A percentile compares a stretch with the other conserved stretches of the same genome.
These are phyloP conservation scores for Sternotherus odoratus DNA, from an alignment of 2,797 vertebrate genomes.

Conservation along the genomic window DNA sequence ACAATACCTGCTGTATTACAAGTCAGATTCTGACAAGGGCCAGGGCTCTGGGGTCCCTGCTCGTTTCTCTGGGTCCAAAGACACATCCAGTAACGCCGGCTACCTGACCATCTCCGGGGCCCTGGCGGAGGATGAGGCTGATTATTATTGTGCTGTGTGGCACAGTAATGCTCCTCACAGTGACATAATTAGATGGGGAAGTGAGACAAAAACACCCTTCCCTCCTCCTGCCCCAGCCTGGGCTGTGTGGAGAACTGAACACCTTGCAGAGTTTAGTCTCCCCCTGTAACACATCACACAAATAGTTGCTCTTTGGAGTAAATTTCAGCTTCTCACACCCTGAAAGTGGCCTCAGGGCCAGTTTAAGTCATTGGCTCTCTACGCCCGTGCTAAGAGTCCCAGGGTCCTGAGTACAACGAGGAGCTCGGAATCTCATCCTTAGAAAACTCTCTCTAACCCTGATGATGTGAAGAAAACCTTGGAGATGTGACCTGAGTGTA, in stretches of 20 bases:
- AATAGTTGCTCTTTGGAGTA: not conserved
- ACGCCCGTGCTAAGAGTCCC: too few species aligned
- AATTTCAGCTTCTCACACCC: too few species aligned
- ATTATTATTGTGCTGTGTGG: constrained; percentile 19
- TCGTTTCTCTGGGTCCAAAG: constrained; percentile 7
- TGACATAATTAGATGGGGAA: not conserved
- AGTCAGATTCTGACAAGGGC: constrained; percentile 8
- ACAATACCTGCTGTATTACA: not conserved
- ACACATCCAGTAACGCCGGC: too few species aligned
- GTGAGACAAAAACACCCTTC: not conserved
- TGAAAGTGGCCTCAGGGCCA: too few species aligned
- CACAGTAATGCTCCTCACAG: not conserved
- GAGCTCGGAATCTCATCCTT: too few species aligned
- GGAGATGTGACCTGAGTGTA: too few species aligned
- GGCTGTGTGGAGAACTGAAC: not conserved
- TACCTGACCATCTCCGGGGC: too few species aligned
- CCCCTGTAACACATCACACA: not conserved
- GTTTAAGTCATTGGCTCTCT: too few species aligned
- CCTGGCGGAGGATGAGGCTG: not conserved
- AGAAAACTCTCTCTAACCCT: too few species aligned
- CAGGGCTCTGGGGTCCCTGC: not conserved
- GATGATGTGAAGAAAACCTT: too few species aligned
- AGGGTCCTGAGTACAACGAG: too few species aligned
- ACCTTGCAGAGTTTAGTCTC: not conserved
- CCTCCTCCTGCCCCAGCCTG: not conserved